Conservation (phyloP, 2,113 vertebrate species). For the Lathamus discolor region DNA sequence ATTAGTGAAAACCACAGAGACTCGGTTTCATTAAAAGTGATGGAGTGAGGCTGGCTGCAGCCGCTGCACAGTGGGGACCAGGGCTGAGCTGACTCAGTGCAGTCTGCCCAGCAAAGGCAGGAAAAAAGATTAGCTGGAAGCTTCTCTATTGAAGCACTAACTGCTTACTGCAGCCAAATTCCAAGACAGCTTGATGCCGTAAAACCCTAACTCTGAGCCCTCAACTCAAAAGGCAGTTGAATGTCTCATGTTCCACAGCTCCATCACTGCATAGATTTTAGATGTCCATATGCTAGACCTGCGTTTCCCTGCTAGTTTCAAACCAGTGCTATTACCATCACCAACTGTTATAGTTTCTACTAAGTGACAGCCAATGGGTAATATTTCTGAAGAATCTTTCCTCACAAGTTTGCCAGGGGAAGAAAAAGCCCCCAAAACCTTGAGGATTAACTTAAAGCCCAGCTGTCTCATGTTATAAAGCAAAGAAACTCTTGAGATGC, state of each 20-base stretch:
- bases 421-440: not conserved
- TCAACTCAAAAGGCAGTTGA: not conserved
- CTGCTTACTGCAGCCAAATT: conserved; percentile 39
- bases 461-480: not conserved
- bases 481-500: not conserved
- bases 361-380: not conserved
- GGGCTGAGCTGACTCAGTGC: conserved; percentile 62
- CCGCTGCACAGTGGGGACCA: conserved; percentile 12
- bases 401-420: not conserved
- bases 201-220: not conserved
- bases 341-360: not conserved
- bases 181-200: conserved; percentile 22
- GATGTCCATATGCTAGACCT: not conserved
- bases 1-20: conserved; percentile 71
- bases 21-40: conserved; percentile 72
- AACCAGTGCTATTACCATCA: not conserved
- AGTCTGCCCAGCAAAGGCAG: conserved; percentile 7
- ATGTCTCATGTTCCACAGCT: not conserved
- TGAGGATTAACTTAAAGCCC: not conserved
- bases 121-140: conserved; percentile 50
- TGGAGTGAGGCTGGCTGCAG: conserved; percentile 67
- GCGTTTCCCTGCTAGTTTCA: not conserved
- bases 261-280: not conserved
- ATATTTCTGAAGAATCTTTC: not conserved
- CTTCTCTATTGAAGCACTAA: conserved; percentile 49